Evolutionary conservation across 2,888 invertebrate species (phyloP), one percentile per base, ranked within the genome.

Genomic region (Halocaridina rubra): DNA sequence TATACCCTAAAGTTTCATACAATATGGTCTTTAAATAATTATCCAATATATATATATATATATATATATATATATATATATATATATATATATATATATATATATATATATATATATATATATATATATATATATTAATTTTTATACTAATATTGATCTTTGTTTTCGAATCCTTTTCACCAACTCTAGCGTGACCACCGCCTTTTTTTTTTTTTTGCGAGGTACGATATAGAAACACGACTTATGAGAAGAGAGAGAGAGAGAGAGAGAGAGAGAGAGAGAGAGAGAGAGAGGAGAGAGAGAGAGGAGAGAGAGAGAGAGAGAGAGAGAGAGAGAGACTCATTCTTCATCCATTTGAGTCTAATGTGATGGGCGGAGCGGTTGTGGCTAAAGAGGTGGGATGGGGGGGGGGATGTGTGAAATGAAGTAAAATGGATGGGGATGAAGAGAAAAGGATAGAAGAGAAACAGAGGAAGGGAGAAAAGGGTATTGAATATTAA

Each of bases 301-400:
- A n/a, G n/a, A n/a, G n/a, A n/a, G n/a, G n/a, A 39, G 39, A 39
- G 39, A 39, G 39, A 39, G 39, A 39, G 39, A 39, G 39, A 39
- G 39, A 39, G 39, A 39, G 39, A 39, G 39, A 39, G 39, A 39
- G 39, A 39, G 39, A 39, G 39, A 39, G 39, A 13, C 8, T 69
- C 69, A 29, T 33, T 71, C 71, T 19, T 33, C 32, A 71, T 30
- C 33, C 71, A 71, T 71, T 71, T 71, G 71, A 71, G 71, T 71
- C 71, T 71, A 71, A 71, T 46, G 27, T 46, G 22, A 16, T 33
- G 74, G 46, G 74, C 53, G 74, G 74, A 24, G 30, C 4, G 53
- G 46, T 27, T 22, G 24, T 13, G 69, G 30, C 30, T 29, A 27
- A 13, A 29, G n/a, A 29, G 10, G 59, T n/a, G 64, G 29, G 64